Percentiles rank a stretch among this genome's conserved stretches.
phyloP scores from a whole-genome alignment of 2,113 vertebrate species.

The Isichthys henryi region DNA sequence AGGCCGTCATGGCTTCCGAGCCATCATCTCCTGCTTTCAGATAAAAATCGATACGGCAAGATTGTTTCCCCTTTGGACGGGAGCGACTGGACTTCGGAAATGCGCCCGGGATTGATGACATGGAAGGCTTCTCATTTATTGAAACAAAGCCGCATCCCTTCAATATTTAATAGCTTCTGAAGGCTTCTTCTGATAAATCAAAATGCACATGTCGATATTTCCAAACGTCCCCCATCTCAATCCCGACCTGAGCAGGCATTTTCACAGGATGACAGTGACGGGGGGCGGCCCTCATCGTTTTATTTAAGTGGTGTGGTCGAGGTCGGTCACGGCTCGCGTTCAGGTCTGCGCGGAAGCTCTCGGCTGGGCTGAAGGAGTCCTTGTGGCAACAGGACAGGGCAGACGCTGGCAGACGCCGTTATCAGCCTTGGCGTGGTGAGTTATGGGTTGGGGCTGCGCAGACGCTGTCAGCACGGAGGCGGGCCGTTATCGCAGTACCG shows the following conservation, averaged over 20 bases:
- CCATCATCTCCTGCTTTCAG: constrained; percentile 45
- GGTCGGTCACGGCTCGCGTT: neutral
- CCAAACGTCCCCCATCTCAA: constrained; percentile 16
- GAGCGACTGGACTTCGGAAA: constrained; percentile 39
- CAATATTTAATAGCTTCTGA: constrained; percentile 50
- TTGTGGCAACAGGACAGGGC: neutral
- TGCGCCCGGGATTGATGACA: constrained; percentile 51
- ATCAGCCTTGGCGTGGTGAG: neutral
- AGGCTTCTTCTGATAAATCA: constrained; percentile 42
- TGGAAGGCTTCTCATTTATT: constrained; percentile 41
- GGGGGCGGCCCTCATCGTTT: neutral
- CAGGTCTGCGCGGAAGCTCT: neutral
- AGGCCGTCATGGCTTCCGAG: neutral
- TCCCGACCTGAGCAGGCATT: neutral
- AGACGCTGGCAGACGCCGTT: neutral
- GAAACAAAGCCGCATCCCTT: constrained; percentile 45
- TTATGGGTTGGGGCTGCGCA: neutral
- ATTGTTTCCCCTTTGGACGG: constrained; percentile 46
- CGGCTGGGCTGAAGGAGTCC: neutral
- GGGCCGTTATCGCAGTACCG: neutral
- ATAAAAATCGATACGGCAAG: constrained; percentile 50
- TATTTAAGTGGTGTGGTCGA: neutral
- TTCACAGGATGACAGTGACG: neutral
- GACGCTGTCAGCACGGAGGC: neutral
- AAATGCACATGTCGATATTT: constrained; percentile 36